Evolutionary conservation across 2,113 vertebrate species (phyloP).

Genomic region (Megaleporinus macrocephalus): DNA sequence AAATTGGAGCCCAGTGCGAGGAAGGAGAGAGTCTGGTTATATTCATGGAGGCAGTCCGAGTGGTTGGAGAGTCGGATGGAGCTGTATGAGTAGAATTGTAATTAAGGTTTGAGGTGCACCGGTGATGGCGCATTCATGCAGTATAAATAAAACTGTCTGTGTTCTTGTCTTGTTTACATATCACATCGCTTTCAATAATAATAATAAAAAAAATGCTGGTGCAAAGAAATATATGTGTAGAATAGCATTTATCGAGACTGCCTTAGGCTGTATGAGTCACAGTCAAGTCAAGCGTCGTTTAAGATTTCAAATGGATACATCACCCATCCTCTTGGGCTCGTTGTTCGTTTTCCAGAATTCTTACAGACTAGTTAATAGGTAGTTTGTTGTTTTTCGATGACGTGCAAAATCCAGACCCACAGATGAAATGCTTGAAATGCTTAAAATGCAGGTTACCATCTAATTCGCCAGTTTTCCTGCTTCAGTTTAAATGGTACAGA

Average conservation of each 20-base stretch:
- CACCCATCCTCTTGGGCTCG: not conserved
- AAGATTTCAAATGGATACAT: not conserved
- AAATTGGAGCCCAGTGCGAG: conserved; percentile 13
- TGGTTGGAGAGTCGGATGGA: conserved; percentile 14
- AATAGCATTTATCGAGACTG: not conserved
- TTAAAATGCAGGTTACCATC: no score
- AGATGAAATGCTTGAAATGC: no score
- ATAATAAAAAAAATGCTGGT: not conserved
- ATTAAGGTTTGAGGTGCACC: not conserved
- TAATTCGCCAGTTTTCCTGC: no score
- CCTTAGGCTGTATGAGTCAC: not conserved
- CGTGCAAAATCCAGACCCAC: no score
- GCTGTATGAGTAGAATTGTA: conserved; percentile 23
- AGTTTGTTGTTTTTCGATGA: no score
- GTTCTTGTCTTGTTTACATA: not conserved
- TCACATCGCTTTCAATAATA: not conserved
- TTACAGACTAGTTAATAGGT: no score
- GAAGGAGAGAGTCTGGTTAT: conserved; percentile 24
- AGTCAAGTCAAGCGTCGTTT: no score
- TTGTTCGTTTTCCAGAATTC: not conserved
- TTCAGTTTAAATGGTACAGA: no score
- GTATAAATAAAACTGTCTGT: not conserved
- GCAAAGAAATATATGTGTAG: not conserved
- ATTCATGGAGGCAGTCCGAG: conserved; percentile 15
- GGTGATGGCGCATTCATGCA: not conserved